Evolutionary conservation across 2,113 vertebrate species (phyloP), one percentile per base, ranked within the genome.

Genomic region (Mungos mungo): DNA sequence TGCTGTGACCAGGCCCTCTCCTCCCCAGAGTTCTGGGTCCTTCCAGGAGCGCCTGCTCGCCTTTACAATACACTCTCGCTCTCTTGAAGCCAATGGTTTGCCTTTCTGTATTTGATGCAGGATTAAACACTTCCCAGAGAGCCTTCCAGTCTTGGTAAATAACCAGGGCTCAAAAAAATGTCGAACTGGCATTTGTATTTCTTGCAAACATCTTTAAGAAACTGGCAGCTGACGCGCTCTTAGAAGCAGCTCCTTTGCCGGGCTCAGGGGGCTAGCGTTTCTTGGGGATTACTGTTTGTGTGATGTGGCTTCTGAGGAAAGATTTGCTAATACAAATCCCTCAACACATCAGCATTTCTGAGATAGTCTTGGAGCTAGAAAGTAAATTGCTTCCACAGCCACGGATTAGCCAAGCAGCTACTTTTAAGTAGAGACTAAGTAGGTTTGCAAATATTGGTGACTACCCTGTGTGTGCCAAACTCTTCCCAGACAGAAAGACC

Each of bases 51-150:
- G 27, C 12, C 74, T 38, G 41, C 69, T 47, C 13, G 19, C 52
- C 89, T 87, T 50, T 15, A 13, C 68, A 54, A 9, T 35, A 83
- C 95, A 38, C 71, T 69, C 69, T 38, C 25, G 16, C 13, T 52
- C 33, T 21, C 85, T 47, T 1, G 0, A 92, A 84, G 92, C 86
- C 25, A 86, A 0, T 50, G 63, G 68, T 31, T 77, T 31, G 38
- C 65, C 92, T 66, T 84, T 88, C 89, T 97, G 88, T 50, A 88
- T 76, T 38, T 0, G 85, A 13, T 95, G 82, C 50, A 29, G 87
- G 87, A 96, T 96, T 69, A n/a, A 66, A 82, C 87, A 14, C 71
- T 96, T 96, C 60, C 57, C 88, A n/a, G 80, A 21, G 79, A 25
- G 60, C 50, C 77, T 45, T 90, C 5, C 1, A 29, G 35, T 63